Percentiles rank a stretch among this genome's conserved stretches.
phyloP scores from a whole-genome alignment of 2,888 invertebrate genomes.

The Cheilosia pagana region DNA sequence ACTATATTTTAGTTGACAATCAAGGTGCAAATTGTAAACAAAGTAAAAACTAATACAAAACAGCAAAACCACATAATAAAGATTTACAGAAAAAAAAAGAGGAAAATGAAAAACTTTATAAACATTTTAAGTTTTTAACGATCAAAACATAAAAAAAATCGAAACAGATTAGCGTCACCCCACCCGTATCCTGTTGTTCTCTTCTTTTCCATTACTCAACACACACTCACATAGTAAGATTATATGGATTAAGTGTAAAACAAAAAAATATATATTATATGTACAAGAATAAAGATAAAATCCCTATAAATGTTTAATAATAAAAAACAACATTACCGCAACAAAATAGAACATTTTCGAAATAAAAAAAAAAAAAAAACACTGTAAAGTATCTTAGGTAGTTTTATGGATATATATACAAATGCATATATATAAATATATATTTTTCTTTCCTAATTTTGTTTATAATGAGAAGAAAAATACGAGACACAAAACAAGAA shows the following conservation, averaged over 20 bases:
- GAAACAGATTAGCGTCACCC: constrained; percentile 54
- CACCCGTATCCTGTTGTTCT: constrained; percentile 69
- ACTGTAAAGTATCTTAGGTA: constrained; percentile 72
- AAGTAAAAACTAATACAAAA: constrained; percentile 58
- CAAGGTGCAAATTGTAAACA: constrained; percentile 76
- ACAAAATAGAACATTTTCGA: constrained; percentile 50
- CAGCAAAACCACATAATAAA: constrained; percentile 35
- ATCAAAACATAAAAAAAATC: constrained; percentile 10
- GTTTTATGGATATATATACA: constrained; percentile 43
- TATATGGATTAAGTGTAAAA: constrained; percentile 60
- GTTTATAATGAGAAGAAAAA: constrained; percentile 22
- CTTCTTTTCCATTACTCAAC: constrained; percentile 23
- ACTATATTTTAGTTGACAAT: constrained; percentile 75
- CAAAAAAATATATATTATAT: constrained; percentile 33
- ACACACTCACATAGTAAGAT: constrained; percentile 49
- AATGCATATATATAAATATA: constrained; percentile 41
- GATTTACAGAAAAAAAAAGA: constrained; percentile 40
- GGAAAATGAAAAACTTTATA: constrained; percentile 16
- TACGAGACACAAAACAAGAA: constrained; percentile 1
- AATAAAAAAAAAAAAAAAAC: constrained; percentile 28
- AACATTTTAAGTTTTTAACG: constrained; percentile 30
- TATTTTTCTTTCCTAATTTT: constrained; percentile 46
- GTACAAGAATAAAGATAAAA: constrained; percentile 31
- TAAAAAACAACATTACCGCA: constrained; percentile 40
- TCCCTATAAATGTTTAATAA: constrained; percentile 67